Evolutionary conservation across 2,888 invertebrate species (phyloP), one percentile per base, ranked within the genome.

Genomic region (Bhutanitis thaidina): DNA sequence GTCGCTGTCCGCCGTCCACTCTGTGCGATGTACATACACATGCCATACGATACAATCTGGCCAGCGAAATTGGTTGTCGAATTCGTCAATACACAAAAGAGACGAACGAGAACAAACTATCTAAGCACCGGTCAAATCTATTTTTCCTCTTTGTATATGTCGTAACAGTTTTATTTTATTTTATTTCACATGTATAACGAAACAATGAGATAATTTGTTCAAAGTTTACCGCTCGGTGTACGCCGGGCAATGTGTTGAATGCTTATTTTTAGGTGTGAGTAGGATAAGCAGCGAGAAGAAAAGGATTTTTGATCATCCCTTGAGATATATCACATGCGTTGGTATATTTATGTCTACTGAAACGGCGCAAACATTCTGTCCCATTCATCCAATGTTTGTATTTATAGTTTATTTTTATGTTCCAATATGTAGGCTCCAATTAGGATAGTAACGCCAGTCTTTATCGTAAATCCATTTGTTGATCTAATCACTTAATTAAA

Each of bases 231-330:
- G 77, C 80, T 69, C 69, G 69, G 61, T 66, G 65, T 38, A n/a
- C 13, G 57, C 62, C 64, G 77, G 84, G 80, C 79, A 71, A 60
- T 72, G 65, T 78, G 81, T 86, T 78, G 75, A 75, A 76, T 82
- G 86, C 83, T 88, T 86, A 87, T 85, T 88, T 87, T 86, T 88
- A 88, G 87, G 87, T 88, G 83, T 80, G 77, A 74, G 71, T 87
- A 86, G 84, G 69, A 65, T 81, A 68, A 65, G 76, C 79, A 61
- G 80, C 82, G 71, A 71, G 85, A 80, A 91, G 90, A 81, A 81
- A 92, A 92, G 92, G 92, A 92, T 93, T 92, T 93, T 92, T 93
- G 92, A 93, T 91, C 92, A 92, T 90, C 90, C 82, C 77, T 71
- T 63, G 55, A 64, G 71, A 81, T 82, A 81, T 85, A 85, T 74